Conservation (phyloP, 2,113 vertebrate genomes). For the Pteruthius melanotis region DNA sequence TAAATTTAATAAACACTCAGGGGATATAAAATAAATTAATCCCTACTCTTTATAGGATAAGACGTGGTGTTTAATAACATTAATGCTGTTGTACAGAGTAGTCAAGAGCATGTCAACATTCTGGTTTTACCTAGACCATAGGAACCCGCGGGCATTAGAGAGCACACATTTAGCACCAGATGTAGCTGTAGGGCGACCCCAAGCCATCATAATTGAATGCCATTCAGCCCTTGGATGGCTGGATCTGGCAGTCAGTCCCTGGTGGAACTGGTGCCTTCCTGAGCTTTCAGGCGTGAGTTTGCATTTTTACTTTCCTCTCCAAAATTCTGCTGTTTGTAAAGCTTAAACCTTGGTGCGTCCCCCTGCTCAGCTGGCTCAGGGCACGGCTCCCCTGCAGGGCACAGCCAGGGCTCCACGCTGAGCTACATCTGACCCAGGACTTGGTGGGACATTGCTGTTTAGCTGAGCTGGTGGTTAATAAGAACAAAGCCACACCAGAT, state of each 20-base stretch:
- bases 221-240: background rate
- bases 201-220: background rate
- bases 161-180: background rate
- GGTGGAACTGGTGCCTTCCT: background rate
- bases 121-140: background rate
- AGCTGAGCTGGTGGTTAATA: background rate
- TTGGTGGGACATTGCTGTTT: background rate
- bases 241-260: background rate
- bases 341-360: background rate
- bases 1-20: background rate
- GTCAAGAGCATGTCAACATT: background rate
- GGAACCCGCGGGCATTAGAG: background rate
- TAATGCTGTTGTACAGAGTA: background rate
- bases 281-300: background rate
- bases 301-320: background rate
- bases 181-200: background rate
- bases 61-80: background rate
- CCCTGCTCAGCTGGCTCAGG: background rate
- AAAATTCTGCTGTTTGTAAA: background rate
- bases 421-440: background rate
- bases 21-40: conserved; percentile 37
- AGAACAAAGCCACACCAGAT: background rate
- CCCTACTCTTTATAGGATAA: background rate
- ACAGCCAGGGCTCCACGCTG: background rate
- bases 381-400: background rate